phyloP scores from a whole-genome alignment of 2,797 vertebrate species.

The Pangasius macronema region DNA sequence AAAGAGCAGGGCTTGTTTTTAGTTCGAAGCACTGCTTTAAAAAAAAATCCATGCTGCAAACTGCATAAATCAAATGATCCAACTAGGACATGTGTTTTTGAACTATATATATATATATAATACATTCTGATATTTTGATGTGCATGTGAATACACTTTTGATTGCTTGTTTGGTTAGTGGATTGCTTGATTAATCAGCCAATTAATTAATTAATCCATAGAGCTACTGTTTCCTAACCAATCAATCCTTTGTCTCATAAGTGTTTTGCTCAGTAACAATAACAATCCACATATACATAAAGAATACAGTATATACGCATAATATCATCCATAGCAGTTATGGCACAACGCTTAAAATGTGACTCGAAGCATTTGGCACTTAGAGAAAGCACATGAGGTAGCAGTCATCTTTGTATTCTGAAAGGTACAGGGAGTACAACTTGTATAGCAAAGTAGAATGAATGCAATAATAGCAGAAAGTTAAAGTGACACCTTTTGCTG shows the following conservation, averaged over 20 bases:
- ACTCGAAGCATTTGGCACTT: conserved; percentile 75
- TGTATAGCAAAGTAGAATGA: conserved; percentile 55
- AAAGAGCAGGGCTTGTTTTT: not conserved
- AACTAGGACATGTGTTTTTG: not conserved
- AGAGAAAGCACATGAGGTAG: conserved; percentile 84
- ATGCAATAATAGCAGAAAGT: conserved; percentile 13
- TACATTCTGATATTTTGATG: conserved; percentile 23
- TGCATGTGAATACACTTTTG: not conserved
- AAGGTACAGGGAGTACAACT: conserved; percentile 23
- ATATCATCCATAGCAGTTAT: conserved; percentile 55
- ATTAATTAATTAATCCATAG: not conserved
- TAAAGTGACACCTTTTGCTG: not conserved
- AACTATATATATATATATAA: conserved; percentile 32
- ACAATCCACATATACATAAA: conserved; percentile 20
- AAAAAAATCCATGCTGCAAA: not conserved
- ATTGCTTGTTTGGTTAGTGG: not conserved
- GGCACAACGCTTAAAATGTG: conserved; percentile 69
- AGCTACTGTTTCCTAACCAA: not conserved
- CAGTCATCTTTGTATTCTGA: conserved; percentile 64
- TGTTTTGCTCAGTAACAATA: conserved; percentile 43
- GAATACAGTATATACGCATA: conserved; percentile 34
- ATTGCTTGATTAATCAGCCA: not conserved
- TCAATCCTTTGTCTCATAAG: not conserved
- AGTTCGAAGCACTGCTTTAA: not conserved
- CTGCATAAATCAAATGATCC: not conserved